Percentiles rank a stretch among this genome's conserved stretches.
Conservation (phyloP, 2,797 vertebrate species). For the Pristis pectinata region DNA sequence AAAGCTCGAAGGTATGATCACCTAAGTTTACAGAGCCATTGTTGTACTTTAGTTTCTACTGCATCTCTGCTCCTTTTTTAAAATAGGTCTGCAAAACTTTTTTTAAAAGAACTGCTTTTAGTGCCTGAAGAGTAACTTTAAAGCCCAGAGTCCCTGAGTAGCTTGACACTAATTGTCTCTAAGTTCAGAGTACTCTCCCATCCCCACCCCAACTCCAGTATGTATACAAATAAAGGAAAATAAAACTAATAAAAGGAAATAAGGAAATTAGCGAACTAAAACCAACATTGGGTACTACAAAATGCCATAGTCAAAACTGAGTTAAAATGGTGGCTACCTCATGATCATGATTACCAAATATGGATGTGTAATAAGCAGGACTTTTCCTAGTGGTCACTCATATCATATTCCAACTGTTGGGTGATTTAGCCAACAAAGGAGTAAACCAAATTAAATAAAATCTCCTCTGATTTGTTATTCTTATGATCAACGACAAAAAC, state of each 20-base stretch:
- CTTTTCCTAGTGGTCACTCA: neutral
- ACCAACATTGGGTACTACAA: neutral
- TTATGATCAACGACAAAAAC: neutral
- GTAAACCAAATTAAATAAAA: neutral
- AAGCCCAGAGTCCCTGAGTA: neutral
- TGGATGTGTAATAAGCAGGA: neutral
- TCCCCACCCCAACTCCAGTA: too few relatives aligned
- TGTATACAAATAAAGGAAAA: neutral
- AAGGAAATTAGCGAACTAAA: neutral
- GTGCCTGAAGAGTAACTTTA: neutral
- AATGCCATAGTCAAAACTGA: neutral
- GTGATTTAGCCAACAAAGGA: neutral
- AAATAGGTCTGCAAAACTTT: neutral
- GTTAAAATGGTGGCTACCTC: neutral
- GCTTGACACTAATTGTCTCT: neutral
- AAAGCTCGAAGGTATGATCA: neutral
- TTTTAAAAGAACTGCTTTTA: neutral
- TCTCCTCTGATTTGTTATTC: neutral
- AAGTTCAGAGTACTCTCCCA: too few relatives aligned
- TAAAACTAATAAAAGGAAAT: neutral
- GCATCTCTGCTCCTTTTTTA: neutral
- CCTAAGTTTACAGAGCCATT: neutral
- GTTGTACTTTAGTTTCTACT: neutral
- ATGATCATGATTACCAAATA: neutral
- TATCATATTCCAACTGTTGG: neutral